Percentiles rank a stretch among this genome's conserved stretches.
phyloP scores from a whole-genome alignment of 2,113 vertebrate genomes.

The Prunella fulvescens region DNA sequence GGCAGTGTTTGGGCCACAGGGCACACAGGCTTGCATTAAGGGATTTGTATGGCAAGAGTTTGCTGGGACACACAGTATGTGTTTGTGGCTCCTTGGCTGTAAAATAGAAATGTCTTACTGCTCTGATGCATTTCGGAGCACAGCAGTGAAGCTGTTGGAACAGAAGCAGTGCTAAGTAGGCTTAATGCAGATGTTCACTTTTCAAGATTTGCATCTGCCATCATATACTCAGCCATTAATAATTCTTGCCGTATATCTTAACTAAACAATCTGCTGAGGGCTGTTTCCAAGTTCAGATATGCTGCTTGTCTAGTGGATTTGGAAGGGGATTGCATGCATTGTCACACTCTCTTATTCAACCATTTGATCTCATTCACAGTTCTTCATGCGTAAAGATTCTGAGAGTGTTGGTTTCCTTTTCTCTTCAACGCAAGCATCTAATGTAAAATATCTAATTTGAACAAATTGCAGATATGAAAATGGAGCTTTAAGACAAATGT shows the following conservation, averaged over 20 bases:
- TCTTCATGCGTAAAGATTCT: neutral
- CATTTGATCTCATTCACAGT: neutral
- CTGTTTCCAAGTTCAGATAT: neutral
- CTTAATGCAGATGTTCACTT: neutral
- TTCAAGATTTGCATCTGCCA: neutral
- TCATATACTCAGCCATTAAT: slow-evolving; percentile 2
- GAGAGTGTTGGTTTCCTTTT: neutral
- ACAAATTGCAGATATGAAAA: neutral
- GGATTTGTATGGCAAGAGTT: neutral
- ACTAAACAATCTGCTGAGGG: neutral
- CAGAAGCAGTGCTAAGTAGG: neutral
- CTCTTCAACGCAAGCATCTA: neutral
- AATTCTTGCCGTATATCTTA: neutral
- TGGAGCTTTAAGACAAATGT: neutral
- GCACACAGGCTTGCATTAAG: neutral
- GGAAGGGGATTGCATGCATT: neutral
- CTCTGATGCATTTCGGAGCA: neutral
- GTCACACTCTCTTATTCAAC: neutral
- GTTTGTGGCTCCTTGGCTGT: neutral
- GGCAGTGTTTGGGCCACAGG: neutral
- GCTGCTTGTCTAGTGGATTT: neutral
- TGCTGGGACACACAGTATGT: neutral
- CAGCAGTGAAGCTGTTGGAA: neutral
- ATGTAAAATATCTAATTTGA: neutral
- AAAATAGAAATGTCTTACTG: neutral